phyloP scores from a whole-genome alignment of 2,797 vertebrate genomes.

The Lemur catta region DNA sequence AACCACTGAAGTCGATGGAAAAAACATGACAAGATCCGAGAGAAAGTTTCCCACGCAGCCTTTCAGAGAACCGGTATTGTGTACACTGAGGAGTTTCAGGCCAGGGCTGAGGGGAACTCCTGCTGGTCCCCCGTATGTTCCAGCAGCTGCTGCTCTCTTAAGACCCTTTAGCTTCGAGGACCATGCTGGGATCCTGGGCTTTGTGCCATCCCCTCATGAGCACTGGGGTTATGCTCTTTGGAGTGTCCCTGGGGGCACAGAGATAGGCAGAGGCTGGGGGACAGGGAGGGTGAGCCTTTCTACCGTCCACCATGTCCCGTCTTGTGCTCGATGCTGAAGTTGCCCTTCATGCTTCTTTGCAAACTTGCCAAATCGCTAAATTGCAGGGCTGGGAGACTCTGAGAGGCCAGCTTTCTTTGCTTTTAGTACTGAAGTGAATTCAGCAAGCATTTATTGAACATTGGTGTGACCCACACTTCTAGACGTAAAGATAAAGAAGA shows the following conservation, averaged over 20 bases:
- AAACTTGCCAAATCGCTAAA: neutral
- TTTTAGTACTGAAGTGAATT: conserved; percentile 16
- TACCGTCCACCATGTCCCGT: neutral
- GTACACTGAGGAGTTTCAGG: neutral
- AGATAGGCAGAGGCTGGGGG: neutral
- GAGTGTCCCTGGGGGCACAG: neutral
- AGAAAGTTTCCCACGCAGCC: neutral
- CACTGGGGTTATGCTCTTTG: neutral
- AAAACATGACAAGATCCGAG: neutral
- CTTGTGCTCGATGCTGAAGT: neutral
- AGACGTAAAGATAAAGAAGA: neutral
- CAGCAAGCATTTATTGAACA: neutral
- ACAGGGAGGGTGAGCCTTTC: neutral
- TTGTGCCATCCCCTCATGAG: neutral
- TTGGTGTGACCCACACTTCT: neutral
- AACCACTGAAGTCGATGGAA: neutral
- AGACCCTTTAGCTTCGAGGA: neutral
- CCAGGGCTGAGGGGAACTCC: neutral
- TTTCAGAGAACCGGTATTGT: neutral
- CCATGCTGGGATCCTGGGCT: neutral
- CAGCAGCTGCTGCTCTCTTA: conserved; percentile 28
- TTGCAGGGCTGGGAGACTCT: neutral
- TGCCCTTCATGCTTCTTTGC: neutral
- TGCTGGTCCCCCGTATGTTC: neutral
- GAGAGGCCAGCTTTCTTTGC: neutral